Percentiles rank a stretch among this genome's conserved stretches.
These are phyloP conservation scores for Drosophila austrosaltans DNA, from an alignment of 2,888 invertebrate genomes.

Conservation along the genomic window DNA sequence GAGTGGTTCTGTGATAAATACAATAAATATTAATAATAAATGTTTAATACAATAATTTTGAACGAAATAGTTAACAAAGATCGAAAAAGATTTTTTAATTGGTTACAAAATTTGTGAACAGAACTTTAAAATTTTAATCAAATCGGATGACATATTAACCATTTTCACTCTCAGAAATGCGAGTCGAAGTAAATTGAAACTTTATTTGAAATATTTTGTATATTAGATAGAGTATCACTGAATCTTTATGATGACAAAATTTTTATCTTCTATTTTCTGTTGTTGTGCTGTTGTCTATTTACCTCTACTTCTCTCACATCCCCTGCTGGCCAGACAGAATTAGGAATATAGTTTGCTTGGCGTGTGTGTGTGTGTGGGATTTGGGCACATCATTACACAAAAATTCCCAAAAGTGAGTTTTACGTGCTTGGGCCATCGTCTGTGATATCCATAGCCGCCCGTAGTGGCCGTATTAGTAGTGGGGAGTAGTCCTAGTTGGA, in stretches of 20 bases:
- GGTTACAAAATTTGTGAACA: no score
- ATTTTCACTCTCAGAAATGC: no score
- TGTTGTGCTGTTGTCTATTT: background rate
- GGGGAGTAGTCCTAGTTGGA: background rate
- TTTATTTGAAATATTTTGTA: background rate
- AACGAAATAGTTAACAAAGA: no score
- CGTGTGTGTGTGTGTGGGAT: conserved; percentile 45
- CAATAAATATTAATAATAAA: no score
- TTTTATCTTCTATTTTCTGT: background rate
- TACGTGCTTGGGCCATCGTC: conserved; percentile 35
- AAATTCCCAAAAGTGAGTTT: conserved; percentile 68
- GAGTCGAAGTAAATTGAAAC: no score
- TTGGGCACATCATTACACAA: conserved; percentile 78
- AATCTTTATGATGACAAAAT: conserved; percentile 19
- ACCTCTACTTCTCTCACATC: background rate
- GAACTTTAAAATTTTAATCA: no score
- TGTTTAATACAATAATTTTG: no score
- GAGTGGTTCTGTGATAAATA: no score
- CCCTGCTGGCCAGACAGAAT: conserved; percentile 33
- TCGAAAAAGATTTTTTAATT: no score
- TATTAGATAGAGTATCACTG: background rate
- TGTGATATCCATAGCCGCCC: conserved; percentile 4
- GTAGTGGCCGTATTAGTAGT: background rate
- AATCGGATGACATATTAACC: no score
- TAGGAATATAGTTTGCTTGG: conserved; percentile 44